A percentile compares a stretch with the other conserved stretches of the same genome.
Conservation (phyloP, 1,140 invertebrate species). For the Drosophila pallidifrons region DNA sequence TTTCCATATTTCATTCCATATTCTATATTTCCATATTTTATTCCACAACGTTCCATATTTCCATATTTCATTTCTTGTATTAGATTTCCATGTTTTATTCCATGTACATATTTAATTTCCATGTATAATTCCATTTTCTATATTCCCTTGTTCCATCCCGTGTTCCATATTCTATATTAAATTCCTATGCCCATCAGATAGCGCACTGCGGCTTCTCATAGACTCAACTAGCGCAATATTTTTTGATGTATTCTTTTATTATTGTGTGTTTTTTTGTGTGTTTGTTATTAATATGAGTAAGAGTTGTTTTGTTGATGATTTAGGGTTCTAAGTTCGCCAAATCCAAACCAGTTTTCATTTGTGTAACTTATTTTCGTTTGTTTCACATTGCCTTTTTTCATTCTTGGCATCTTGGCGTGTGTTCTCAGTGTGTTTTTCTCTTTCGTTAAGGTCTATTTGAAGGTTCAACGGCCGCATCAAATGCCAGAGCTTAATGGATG, state of each 20-base stretch:
- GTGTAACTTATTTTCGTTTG: constrained; percentile 77
- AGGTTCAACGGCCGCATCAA: constrained; percentile 76
- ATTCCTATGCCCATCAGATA: neutral
- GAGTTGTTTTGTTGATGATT: constrained; percentile 67
- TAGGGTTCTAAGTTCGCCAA: constrained; percentile 76
- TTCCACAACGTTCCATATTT: neutral
- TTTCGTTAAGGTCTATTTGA: constrained; percentile 70
- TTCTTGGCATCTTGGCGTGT: constrained; percentile 30
- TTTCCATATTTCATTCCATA: neutral
- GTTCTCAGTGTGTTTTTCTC: constrained; percentile 60
- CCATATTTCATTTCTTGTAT: neutral
- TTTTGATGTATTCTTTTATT: constrained; percentile 48
- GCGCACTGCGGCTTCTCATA: constrained; percentile 37
- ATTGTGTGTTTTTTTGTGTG: constrained; percentile 14
- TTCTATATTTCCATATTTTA: no score
- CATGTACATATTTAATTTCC: no score
- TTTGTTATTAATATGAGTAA: constrained; percentile 79
- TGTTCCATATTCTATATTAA: neutral
- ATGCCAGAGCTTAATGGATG: constrained; percentile 60
- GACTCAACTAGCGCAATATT: constrained; percentile 24
- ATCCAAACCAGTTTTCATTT: constrained; percentile 81
- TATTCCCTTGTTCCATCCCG: neutral
- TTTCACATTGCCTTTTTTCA: constrained; percentile 57
- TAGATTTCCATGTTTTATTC: neutral
- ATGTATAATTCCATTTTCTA: neutral